Evolutionary conservation across 2,888 invertebrate species (phyloP), one percentile per base, ranked within the genome.

Genomic region (Stenichneumon culpator): DNA sequence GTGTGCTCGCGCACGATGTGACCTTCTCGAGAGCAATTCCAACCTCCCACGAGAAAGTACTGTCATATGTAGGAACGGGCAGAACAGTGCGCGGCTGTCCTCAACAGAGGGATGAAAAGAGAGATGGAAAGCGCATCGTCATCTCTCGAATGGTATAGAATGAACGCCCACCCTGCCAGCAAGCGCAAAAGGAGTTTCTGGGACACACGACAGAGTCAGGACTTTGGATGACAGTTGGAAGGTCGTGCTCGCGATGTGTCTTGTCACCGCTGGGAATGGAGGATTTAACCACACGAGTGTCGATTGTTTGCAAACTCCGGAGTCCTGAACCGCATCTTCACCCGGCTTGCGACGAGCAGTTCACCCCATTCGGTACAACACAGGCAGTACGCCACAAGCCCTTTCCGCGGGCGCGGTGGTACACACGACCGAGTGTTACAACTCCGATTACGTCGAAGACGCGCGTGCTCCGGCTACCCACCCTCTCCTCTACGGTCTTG

Each of bases 291-390:
- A 80, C 86, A 65, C 86, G 79, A 87, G 90, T 89, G 89, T 89
- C 88, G 89, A 91, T 91, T 91, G 92, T 90, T 89, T 83, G 86
- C 81, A 87, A 90, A 91, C 80, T 87, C 79, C 73, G 36, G 65
- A 28, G 47, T 32, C 50, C 77, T 52, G 54, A 86, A 90, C 87
- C 87, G 82, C 88, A 88, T 89, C 90, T 91, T 88, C 85, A 81
- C 81, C 36, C 54, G 67, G 60, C 50, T 73, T 73, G 57, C 65
- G n/a, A 72, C 50, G 36, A 77, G 67, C 70, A 78, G 68, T 28
- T 44, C 28, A 28, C 19, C 57, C 54, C 67, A 36, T 32, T 47
- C n/a, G 63, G 57, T 22, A 60, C 63, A 50, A 36, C 47, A 47
- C 36, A n/a, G 14, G 6, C 44, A n/a, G n/a, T n/a, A 75, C 36